These are phyloP conservation scores for Ophiothrix spiculata DNA, from an alignment of 35 echinoderm and acorn worm genomes.

Conservation along the genomic window DNA sequence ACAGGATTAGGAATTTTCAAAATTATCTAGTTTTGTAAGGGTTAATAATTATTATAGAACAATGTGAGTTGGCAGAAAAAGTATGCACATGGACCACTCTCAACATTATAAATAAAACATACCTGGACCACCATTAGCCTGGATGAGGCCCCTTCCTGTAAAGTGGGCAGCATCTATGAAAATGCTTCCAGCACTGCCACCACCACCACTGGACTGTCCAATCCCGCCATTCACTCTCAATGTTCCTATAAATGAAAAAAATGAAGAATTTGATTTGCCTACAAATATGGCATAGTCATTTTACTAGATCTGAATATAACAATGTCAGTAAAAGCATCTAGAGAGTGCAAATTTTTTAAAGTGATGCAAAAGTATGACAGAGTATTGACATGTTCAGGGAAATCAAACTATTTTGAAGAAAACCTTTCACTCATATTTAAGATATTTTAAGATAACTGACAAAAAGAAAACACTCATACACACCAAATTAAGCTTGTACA, in stretches of 20 bases:
- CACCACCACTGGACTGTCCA: conserved; percentile 45
- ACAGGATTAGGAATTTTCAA: too few relatives aligned
- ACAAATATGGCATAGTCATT: neutral
- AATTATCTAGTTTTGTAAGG: too few relatives aligned
- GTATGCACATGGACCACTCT: too few relatives aligned
- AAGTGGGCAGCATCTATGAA: conserved; percentile 27
- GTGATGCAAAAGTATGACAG: neutral
- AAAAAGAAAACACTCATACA: too few relatives aligned
- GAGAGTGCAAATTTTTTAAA: neutral
- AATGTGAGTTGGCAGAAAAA: neutral
- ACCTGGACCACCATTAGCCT: conserved; percentile 80
- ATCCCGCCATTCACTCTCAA: conserved; percentile 47
- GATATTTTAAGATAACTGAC: too few relatives aligned
- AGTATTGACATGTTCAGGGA: too few relatives aligned
- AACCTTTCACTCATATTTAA: too few relatives aligned
- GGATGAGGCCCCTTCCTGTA: conserved; percentile 47
- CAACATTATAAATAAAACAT: neutral
- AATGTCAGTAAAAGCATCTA: neutral
- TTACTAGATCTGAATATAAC: neutral
- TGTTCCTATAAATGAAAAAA: conserved; percentile 15
- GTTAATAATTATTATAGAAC: neutral
- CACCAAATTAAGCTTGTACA: too few relatives aligned
- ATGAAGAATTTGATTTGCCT: neutral
- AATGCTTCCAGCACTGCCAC: conserved; percentile 85
- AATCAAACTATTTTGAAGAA: too few relatives aligned